These are phyloP conservation scores for Malacosoma neustria DNA, from an alignment of 2,888 invertebrate species.

Conservation along the genomic window DNA sequence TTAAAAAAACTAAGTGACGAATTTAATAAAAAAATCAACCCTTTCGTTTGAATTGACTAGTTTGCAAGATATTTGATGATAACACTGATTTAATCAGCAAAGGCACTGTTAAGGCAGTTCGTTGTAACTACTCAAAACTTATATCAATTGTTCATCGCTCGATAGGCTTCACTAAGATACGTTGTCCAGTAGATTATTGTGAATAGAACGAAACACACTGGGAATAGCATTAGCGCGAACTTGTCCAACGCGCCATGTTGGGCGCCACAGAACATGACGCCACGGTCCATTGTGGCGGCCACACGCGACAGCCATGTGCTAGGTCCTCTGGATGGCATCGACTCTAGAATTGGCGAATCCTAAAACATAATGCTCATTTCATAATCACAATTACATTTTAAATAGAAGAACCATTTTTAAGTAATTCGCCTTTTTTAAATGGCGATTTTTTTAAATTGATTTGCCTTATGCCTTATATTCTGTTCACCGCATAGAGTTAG, in stretches of 20 bases:
- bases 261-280: slow-evolving; percentile 77
- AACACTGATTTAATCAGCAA: too few species aligned
- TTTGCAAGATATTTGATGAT: too few species aligned
- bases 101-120: slow-evolving; percentile 5
- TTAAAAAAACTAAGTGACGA: too few species aligned
- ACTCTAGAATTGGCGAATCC: slow-evolving; percentile 65
- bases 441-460: too few species aligned
- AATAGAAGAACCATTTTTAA: too few species aligned
- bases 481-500: too few species aligned
- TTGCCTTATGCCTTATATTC: too few species aligned
- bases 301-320: slow-evolving; percentile 39
- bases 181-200: slow-evolving; percentile 76
- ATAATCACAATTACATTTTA: too few species aligned
- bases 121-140: slow-evolving; percentile 7
- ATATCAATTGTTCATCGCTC: slow-evolving; percentile 35
- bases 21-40: too few species aligned
- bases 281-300: slow-evolving; percentile 60
- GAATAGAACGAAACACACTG: slow-evolving; percentile 73
- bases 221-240: slow-evolving; percentile 76
- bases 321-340: slow-evolving; percentile 42
- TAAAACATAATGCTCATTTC: too few species aligned
- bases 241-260: slow-evolving; percentile 76
- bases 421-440: too few species aligned
- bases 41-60: background rate
- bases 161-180: slow-evolving; percentile 74